These are phyloP conservation scores for Caloenas nicobarica DNA, from an alignment of 2,113 vertebrate species.

Conservation along the genomic window DNA sequence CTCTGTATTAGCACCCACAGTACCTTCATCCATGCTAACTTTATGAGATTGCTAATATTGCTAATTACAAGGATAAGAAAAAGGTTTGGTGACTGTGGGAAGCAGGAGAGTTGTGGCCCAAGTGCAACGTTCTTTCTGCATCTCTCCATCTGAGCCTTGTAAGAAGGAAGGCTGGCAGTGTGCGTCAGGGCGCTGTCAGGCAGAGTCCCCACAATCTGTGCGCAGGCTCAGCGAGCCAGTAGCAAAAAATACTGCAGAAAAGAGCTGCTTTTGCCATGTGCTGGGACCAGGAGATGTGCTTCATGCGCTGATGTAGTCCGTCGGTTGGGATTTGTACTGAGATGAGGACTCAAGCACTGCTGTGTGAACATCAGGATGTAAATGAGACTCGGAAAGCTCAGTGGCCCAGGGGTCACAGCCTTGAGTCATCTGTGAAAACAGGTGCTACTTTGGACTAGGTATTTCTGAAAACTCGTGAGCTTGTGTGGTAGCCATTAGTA, in stretches of 20 bases:
- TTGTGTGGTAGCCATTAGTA: not conserved
- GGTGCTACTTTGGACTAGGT: not conserved
- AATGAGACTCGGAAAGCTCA: not conserved
- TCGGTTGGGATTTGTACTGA: not conserved
- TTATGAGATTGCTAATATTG: not conserved
- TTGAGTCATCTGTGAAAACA: not conserved
- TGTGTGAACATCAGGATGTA: fast-evolving
- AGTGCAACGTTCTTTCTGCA: not conserved
- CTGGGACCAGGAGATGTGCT: not conserved
- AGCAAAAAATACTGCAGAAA: not conserved
- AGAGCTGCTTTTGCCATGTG: not conserved
- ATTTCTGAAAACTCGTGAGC: not conserved
- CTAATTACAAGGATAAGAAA: not conserved
- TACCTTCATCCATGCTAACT: not conserved
- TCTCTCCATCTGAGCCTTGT: not conserved
- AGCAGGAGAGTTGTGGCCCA: fast-evolving
- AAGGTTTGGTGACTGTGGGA: not conserved
- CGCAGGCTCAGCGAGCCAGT: fast-evolving
- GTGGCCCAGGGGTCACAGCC: fast-evolving
- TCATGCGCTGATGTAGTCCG: fast-evolving
- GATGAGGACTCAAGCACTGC: not conserved
- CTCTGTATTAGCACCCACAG: not conserved
- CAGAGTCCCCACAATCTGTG: not conserved
- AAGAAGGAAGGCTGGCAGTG: not conserved
- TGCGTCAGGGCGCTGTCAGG: not conserved